Evolutionary conservation across 1,140 invertebrate species (phyloP).

Genomic region (Drusus annulatus): DNA sequence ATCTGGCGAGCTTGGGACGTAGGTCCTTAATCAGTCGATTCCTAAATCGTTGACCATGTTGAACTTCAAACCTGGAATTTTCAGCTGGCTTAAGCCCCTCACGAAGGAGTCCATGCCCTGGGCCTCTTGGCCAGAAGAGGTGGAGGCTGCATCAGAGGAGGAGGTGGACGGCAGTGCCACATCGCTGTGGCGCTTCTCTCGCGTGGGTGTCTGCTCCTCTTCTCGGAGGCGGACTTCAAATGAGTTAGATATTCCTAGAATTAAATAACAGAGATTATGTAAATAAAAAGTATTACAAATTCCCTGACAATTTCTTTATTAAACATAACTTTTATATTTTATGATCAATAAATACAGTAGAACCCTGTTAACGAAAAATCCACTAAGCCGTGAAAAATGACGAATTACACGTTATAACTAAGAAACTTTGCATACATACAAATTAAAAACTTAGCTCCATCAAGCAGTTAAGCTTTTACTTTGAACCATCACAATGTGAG

Average conservation of each 20-base stretch:
- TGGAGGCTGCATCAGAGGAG: conserved; percentile 56
- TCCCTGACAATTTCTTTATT: too few species aligned
- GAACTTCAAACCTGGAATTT: conserved; percentile 60
- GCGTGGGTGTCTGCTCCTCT: conserved; percentile 62
- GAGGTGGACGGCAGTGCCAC: conserved; percentile 58
- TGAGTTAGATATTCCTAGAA: conserved; percentile 68
- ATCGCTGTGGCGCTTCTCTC: conserved; percentile 41
- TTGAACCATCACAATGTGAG: too few species aligned
- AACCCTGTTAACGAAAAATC: too few species aligned
- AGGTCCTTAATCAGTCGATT: conserved; percentile 71
- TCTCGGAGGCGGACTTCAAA: conserved; percentile 69
- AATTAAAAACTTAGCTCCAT: too few species aligned
- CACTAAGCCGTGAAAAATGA: too few species aligned
- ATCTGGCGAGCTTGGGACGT: conserved; percentile 66
- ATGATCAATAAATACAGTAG: too few species aligned
- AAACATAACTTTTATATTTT: too few species aligned
- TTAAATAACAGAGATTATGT: not conserved
- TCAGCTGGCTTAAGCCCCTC: conserved; percentile 66
- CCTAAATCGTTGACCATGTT: conserved; percentile 68
- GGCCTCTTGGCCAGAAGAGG: conserved; percentile 62
- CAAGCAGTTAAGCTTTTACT: too few species aligned
- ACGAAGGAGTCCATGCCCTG: conserved; percentile 68
- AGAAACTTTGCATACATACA: too few species aligned
- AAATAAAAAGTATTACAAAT: too few species aligned
- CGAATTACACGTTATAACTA: too few species aligned